phyloP scores from a whole-genome alignment of 2,888 invertebrate species.

The Lasioglossum calceatum region DNA sequence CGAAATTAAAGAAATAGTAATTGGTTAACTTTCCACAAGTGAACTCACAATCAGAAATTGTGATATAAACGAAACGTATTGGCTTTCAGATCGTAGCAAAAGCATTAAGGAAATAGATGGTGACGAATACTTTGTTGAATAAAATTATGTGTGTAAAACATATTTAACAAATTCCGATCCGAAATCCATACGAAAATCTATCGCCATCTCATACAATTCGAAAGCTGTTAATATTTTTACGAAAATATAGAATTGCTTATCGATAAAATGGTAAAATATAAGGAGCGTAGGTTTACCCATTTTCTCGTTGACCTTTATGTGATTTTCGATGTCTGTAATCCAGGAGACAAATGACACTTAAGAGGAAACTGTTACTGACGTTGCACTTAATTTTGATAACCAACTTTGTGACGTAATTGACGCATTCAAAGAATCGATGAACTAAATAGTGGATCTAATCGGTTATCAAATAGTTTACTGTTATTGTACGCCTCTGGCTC shows the following conservation, averaged over 20 bases:
- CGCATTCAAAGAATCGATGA: slow-evolving; percentile 16
- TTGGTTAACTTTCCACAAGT: neutral
- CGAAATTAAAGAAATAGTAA: neutral
- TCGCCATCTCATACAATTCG: neutral
- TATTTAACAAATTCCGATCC: neutral
- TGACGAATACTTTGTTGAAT: neutral
- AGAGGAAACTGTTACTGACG: slow-evolving; percentile 32
- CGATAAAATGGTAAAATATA: neutral
- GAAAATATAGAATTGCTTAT: neutral
- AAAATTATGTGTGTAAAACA: neutral
- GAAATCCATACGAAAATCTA: neutral
- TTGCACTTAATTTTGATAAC: slow-evolving; percentile 41
- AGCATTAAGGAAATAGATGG: neutral
- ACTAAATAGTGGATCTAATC: slow-evolving; percentile 18
- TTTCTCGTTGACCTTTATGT: slow-evolving; percentile 23
- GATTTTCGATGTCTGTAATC: slow-evolving; percentile 13
- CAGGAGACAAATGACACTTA: slow-evolving; percentile 50
- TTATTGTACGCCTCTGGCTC: slow-evolving; percentile 18
- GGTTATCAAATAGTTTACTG: slow-evolving; percentile 23
- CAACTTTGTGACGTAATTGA: slow-evolving; percentile 44
- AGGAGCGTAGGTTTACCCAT: slow-evolving; percentile 51
- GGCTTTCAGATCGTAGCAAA: neutral
- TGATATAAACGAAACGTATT: neutral
- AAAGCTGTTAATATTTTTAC: neutral
- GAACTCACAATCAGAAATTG: neutral